These are phyloP conservation scores for Rhizomys pruinosus DNA, from an alignment of 2,113 vertebrate genomes.

Conservation along the genomic window DNA sequence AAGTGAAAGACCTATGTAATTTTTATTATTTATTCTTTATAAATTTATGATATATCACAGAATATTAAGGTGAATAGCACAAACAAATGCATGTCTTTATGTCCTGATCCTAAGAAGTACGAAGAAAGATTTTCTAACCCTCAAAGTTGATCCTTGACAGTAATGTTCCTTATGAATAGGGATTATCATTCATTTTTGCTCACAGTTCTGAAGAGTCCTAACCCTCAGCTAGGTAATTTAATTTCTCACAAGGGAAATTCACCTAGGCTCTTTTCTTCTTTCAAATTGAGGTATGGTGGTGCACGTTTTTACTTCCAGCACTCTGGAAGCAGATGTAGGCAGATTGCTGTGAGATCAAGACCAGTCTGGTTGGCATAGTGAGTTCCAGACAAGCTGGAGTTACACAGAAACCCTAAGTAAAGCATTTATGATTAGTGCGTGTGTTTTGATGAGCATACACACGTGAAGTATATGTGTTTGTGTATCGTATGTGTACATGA, in stretches of 20 bases:
- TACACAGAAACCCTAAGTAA: no score
- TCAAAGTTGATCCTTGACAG: neutral
- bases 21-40: no score
- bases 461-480: no score
- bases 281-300: no score
- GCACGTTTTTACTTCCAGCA: no score
- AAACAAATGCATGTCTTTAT: neutral
- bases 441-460: no score
- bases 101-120: neutral
- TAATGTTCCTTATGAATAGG: neutral
- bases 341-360: no score
- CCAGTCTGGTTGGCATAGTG: no score
- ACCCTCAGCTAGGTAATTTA: constrained; percentile 17
- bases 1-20: neutral
- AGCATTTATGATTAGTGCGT: no score
- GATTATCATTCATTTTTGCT: neutral
- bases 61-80: neutral
- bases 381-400: no score
- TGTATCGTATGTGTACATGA: no score
- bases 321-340: no score
- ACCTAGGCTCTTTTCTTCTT: neutral
- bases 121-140: neutral
- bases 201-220: neutral
- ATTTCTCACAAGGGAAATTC: neutral
- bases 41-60: neutral